Evolutionary conservation across 2,888 invertebrate genomes (phyloP), one percentile per base, ranked within the genome.

Genomic region (Rugalucina vietnamica): DNA sequence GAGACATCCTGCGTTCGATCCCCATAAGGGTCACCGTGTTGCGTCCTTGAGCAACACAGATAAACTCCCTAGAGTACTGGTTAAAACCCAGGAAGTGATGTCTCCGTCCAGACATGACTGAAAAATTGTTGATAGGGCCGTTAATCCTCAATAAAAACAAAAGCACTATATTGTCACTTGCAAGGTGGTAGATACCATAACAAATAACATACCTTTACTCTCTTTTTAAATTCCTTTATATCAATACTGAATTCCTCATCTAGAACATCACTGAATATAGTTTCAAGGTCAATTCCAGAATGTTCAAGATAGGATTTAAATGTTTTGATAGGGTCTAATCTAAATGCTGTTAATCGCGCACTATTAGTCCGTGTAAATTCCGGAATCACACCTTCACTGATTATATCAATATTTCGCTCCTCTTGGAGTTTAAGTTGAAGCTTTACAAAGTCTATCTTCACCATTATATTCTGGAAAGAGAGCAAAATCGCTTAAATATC

Each of bases 321-420:
- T 14, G 88, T 87, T 24, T 89, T 88, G 24, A 91, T 81, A 12
- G 91, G 90, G 60, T 91, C 90, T 34, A 84, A 79, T 60, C 91
- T 77, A 82, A 91, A 91, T 34, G 87, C 88, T n/a, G 87, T 89
- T 37, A 89, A 84, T 76, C 88, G 83, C 1, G 90, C 91, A 43
- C 88, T 88, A 60, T 88, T 89, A 37, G 89, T 88, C 12, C 90
- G 86, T 21, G 88, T 87, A 43, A 88, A 86, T 69, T 91, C 89
- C 0, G 91, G 90, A 29, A 91, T 84, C 10, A 91, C 88, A 10
- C 91, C 91, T 71, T 91, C 91, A 57, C 86, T 88, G 21, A 88
- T 84, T 1, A 91, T 86, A 37, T 78, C 85, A 32, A 91, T 81
- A 1, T 84, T 79, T 32, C 91, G 73, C 29, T 88, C 84, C 29